Evolutionary conservation across 2,888 invertebrate species (phyloP).

Genomic region (Andrena haemorrhoa): DNA sequence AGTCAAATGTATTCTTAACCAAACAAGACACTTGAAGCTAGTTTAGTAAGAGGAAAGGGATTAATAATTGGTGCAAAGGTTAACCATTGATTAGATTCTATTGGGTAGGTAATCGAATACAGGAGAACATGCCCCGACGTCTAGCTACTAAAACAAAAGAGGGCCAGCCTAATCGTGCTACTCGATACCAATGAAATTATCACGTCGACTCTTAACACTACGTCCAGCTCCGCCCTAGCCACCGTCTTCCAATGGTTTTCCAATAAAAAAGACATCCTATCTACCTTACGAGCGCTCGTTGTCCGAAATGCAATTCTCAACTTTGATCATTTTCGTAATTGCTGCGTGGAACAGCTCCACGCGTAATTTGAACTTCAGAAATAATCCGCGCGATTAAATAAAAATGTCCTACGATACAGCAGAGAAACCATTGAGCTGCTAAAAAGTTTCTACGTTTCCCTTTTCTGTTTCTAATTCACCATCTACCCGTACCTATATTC

Average conservation of each 20-base stretch:
- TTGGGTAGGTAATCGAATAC: neutral
- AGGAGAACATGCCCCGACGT: neutral
- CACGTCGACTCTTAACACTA: conserved; percentile 23
- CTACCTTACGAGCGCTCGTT: neutral
- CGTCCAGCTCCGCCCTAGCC: neutral
- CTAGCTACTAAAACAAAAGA: neutral
- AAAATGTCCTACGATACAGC: neutral
- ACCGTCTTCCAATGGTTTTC: conserved; percentile 40
- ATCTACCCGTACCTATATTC: neutral
- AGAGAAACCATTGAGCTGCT: neutral
- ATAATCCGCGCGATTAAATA: conserved; percentile 20
- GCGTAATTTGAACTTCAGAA: conserved; percentile 25
- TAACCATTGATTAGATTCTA: neutral
- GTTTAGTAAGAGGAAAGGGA: neutral
- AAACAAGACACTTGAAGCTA: neutral
- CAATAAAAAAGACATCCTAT: conserved; percentile 34
- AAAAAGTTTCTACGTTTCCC: neutral
- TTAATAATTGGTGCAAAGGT: neutral
- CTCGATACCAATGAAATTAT: conserved; percentile 39
- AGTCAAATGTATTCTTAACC: neutral
- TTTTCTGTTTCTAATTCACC: neutral
- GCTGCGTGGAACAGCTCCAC: neutral
- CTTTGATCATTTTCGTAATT: conserved; percentile 36
- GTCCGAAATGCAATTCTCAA: conserved; percentile 35
- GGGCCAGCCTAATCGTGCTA: neutral